Evolutionary conservation across 2,797 vertebrate species (phyloP).

Genomic region (Orientallactaga sibirica): DNA sequence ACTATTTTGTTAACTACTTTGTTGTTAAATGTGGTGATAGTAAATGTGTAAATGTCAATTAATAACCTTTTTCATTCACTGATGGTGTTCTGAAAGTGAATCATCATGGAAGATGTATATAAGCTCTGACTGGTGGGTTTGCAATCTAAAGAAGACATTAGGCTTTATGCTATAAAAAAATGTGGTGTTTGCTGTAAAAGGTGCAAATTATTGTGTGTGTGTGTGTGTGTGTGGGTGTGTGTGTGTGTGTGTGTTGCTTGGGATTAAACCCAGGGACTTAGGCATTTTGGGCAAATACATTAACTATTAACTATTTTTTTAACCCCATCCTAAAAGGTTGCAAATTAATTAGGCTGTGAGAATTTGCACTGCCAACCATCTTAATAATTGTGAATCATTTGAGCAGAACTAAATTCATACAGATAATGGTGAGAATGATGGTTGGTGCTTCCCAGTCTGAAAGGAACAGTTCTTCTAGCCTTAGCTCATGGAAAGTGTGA

Average conservation of each 20-base stretch:
- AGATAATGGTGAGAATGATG: neutral
- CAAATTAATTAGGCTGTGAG: constrained; percentile 30
- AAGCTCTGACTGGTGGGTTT: constrained; percentile 21
- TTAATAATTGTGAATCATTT: constrained; percentile 36
- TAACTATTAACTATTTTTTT: too few relatives aligned
- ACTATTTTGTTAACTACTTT: constrained; percentile 18
- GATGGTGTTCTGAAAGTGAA: neutral
- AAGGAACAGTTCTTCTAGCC: neutral
- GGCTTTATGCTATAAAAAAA: constrained; percentile 36
- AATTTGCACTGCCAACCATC: constrained; percentile 23
- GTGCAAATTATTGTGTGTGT: neutral
- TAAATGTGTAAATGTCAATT: constrained; percentile 47
- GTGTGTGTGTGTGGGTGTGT: neutral
- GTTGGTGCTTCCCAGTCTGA: neutral
- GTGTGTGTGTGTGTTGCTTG: neutral
- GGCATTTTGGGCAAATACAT: neutral
- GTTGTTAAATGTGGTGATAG: constrained; percentile 39
- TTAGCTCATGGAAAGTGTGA: neutral
- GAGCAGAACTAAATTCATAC: constrained; percentile 36
- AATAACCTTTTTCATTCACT: constrained; percentile 12
- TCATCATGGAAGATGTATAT: constrained; percentile 14
- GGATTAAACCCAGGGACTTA: too few relatives aligned
- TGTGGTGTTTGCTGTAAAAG: constrained; percentile 8
- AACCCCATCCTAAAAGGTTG: neutral
- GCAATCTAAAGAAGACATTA: constrained; percentile 56